Evolutionary conservation across 2,888 invertebrate genomes (phyloP).

Genomic region (Calameuta filiformis): DNA sequence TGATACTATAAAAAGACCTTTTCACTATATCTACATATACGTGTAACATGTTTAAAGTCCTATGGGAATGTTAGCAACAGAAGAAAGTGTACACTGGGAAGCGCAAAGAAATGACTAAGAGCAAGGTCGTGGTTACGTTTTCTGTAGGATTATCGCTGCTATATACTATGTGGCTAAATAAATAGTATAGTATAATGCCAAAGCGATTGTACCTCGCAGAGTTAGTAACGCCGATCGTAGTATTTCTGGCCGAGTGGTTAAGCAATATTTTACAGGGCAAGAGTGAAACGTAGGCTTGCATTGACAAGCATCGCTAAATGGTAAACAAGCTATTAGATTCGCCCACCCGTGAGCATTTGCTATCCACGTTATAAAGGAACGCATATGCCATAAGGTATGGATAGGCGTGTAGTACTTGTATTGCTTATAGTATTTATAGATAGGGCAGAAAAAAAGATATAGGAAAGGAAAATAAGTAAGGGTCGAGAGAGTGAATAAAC

Average conservation of each 20-base stretch:
- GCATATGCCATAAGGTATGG: not conserved
- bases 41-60: not conserved
- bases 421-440: not conserved
- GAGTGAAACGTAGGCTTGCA: slow-evolving; percentile 27
- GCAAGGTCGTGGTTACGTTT: not conserved
- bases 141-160: not conserved
- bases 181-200: not conserved
- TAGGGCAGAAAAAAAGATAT: not conserved
- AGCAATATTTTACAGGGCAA: slow-evolving; percentile 2
- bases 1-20: not conserved
- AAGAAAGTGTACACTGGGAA: not conserved
- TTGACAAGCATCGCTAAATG: slow-evolving; percentile 32
- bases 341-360: slow-evolving; percentile 24
- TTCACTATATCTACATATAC: not conserved
- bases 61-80: not conserved
- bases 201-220: not conserved
- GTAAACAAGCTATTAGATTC: slow-evolving; percentile 33
- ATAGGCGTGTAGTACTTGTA: not conserved
- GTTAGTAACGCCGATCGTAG: not conserved
- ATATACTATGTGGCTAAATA: not conserved
- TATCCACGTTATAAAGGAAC: not conserved
- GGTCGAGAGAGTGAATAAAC: not conserved
- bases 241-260: not conserved
- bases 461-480: not conserved
- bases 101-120: not conserved